Conservation (phyloP, 2,888 invertebrate genomes). For the Carpatolechia fugitivella region DNA sequence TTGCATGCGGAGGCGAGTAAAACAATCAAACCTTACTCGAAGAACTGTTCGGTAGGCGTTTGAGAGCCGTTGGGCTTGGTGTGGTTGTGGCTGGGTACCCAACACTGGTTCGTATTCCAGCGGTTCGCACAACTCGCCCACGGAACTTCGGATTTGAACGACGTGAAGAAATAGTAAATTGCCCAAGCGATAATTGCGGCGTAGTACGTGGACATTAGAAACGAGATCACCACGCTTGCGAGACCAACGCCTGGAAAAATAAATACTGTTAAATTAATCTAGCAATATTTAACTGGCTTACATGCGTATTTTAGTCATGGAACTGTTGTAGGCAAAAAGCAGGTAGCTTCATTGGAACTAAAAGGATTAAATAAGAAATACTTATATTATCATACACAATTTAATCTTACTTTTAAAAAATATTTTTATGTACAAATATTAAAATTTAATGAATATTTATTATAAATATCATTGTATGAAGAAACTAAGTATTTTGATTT, state of each 20-base stretch:
- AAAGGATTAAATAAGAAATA: no score
- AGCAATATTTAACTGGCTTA: no score
- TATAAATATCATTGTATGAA: no score
- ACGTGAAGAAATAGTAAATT: slow-evolving; percentile 95
- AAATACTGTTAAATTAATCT: slow-evolving; percentile 1
- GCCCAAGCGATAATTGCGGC: slow-evolving; percentile 97
- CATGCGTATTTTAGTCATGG: no score
- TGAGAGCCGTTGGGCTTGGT: slow-evolving; percentile 85
- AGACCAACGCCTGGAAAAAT: slow-evolving; percentile 91
- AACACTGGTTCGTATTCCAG: slow-evolving; percentile 92
- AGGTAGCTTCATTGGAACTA: no score
- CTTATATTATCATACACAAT: no score
- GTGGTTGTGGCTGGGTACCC: slow-evolving; percentile 85
- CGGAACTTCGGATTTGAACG: slow-evolving; percentile 91
- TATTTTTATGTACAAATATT: no score
- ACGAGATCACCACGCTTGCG: slow-evolving; percentile 95
- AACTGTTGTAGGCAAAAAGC: no score
- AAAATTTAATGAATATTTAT: no score
- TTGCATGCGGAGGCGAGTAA: background rate
- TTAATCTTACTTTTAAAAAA: no score
- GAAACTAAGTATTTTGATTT: no score
- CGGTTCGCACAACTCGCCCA: slow-evolving; percentile 93
- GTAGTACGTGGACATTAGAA: slow-evolving; percentile 96
- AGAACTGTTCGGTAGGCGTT: slow-evolving; percentile 95
- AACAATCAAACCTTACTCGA: slow-evolving; percentile 83